Percentiles rank a stretch among this genome's conserved stretches.
Evolutionary conservation across 2,888 invertebrate genomes (phyloP).

Genomic region (Fabriciana adippe): DNA sequence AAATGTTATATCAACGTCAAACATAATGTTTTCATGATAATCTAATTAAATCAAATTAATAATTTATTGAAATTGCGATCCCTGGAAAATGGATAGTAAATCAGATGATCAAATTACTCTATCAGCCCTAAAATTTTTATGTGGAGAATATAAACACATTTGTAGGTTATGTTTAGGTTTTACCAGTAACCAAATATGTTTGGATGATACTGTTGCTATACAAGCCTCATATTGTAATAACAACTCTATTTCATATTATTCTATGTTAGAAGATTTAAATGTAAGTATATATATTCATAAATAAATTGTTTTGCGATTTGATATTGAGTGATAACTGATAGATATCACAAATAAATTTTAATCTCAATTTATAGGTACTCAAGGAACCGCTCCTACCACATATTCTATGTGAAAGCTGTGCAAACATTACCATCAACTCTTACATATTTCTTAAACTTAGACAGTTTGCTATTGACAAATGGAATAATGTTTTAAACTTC

Average conservation of each 20-base stretch:
- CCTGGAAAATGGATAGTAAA: conserved; percentile 43
- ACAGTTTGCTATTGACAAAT: conserved; percentile 53
- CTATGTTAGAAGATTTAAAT: conserved; percentile 58
- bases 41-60: not conserved
- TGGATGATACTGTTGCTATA: conserved; percentile 55
- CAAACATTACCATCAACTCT: conserved; percentile 53
- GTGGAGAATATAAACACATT: conserved; percentile 55
- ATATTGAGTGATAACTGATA: too few species aligned
- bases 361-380: conserved; percentile 50
- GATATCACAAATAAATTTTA: not conserved
- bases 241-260: conserved; percentile 52
- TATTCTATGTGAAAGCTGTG: conserved; percentile 60
- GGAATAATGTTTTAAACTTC: conserved; percentile 50
- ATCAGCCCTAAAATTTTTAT: conserved; percentile 56
- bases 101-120: conserved; percentile 39
- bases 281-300: conserved; percentile 50
- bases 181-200: conserved; percentile 47
- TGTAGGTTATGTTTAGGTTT: conserved; percentile 71
- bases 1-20: too few species aligned
- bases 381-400: conserved; percentile 56
- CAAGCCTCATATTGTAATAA: conserved; percentile 53
- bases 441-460: conserved; percentile 61
- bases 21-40: too few species aligned
- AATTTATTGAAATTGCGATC: not conserved
- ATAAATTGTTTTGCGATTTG: too few species aligned